These are phyloP conservation scores for Armadillidium nasatum DNA, from an alignment of 1,140 invertebrate species.

Conservation along the genomic window DNA sequence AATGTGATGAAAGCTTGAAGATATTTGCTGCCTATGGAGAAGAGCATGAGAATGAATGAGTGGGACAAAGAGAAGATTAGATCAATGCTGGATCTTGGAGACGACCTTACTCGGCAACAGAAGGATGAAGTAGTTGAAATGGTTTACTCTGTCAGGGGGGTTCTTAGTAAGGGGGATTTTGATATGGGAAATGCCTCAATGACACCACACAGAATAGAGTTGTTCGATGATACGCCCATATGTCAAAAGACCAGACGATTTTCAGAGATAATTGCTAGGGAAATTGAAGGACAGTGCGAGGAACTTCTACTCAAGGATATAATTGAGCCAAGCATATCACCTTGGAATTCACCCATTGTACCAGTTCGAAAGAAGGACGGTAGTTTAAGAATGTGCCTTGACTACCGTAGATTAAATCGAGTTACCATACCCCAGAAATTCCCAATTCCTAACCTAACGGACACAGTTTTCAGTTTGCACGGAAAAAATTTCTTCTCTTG, in stretches of 20 bases:
- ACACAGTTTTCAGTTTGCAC: constrained; percentile 13
- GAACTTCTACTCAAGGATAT: neutral
- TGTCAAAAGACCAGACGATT: neutral
- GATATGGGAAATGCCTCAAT: neutral
- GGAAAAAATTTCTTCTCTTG: neutral
- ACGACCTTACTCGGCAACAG: too few species aligned
- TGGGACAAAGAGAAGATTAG: too few species aligned
- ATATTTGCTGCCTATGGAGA: too few species aligned
- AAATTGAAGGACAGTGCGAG: constrained; percentile 9
- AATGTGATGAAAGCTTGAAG: too few species aligned
- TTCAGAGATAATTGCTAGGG: neutral
- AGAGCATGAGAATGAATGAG: too few species aligned
- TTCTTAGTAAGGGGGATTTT: neutral
- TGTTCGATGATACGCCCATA: neutral
- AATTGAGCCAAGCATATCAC: constrained; percentile 2
- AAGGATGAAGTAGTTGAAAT: too few species aligned
- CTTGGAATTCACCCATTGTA: constrained; percentile 16
- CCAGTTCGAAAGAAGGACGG: constrained; percentile 10
- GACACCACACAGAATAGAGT: neutral
- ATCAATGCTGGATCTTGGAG: too few species aligned
- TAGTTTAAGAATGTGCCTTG: neutral
- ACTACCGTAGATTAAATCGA: neutral
- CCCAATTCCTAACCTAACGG: neutral
- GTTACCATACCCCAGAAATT: constrained; percentile 8
- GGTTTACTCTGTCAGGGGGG: too few species aligned